Base-by-base conservation (phyloP, 2,888 invertebrate species). In the Amitus sp. region DNA sequence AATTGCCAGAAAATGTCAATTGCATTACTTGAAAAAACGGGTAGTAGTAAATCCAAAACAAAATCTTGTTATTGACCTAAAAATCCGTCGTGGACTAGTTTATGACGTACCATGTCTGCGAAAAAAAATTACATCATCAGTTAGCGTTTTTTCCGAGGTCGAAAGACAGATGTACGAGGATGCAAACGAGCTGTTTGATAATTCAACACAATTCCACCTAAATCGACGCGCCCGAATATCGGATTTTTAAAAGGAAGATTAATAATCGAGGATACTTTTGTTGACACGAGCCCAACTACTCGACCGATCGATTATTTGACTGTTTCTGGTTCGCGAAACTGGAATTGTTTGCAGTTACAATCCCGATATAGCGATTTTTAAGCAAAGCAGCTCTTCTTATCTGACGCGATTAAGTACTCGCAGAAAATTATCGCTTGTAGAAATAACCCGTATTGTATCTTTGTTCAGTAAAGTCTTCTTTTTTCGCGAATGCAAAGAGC, bases 201-300 rank as follows among this genome's bases (percentile, higher is more conserved):
- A 40, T 33, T 23, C 34, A 47, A 28, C 23, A 47, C 33, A 51
- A 52, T 51, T 61, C 51, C 55, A 18, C 10, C 39, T 9, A 17
- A 53, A 30, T 46, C 33, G 33, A 17, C 17, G 18, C 19, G 17
- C 33, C 13, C 19, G 12, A 19, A 34, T 19, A 13, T 18, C 43
- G 27, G 2, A 33, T 30, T 28, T 23, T 9, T 45, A 37, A 33
- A 46, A 49, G 51, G 28, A 49, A 37, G 19, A 37, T 61, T 48
- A 63, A 55, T 55, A 64, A 56, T 56, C 47, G 56, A 60, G 19
- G 52, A 56, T 64, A 60, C 46, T 60, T 47, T 47, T 40, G 53
- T 64, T 56, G 53, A 53, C 52, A 27, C 56, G 64, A 60, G 58
- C 53, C 53, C 56, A 53, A 43, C 57, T 53, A 56, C 59, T 64